Evolutionary conservation across 2,797 vertebrate genomes (phyloP).

Genomic region (Schizopygopsis malacanthus): DNA sequence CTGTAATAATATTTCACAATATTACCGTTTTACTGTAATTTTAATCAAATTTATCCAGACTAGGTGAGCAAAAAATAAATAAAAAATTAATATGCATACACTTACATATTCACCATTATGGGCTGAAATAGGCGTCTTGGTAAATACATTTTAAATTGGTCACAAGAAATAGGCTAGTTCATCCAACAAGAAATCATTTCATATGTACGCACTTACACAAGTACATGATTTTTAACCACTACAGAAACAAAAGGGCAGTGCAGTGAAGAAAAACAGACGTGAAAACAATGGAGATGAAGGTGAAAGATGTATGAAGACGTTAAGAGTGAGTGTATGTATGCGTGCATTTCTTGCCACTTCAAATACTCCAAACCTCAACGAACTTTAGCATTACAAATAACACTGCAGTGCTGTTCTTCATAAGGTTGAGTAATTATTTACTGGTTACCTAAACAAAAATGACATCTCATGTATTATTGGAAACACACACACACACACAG

Average conservation of each 20-base stretch:
- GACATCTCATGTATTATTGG: constrained; percentile 35
- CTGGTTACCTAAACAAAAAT: constrained; percentile 36
- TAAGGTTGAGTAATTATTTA: constrained; percentile 19
- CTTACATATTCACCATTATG: background rate
- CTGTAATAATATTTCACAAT: background rate
- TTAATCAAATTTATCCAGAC: background rate
- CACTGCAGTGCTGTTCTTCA: constrained; percentile 22
- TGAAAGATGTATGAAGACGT: constrained; percentile 6
- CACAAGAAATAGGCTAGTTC: background rate
- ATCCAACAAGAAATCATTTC: background rate
- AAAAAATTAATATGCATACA: background rate
- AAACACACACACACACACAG: constrained; percentile 3
- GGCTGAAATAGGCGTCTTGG: background rate
- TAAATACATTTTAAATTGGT: background rate
- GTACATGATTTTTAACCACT: background rate
- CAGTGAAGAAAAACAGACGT: background rate
- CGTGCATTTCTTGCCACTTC: background rate
- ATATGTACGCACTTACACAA: background rate
- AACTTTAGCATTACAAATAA: constrained; percentile 40
- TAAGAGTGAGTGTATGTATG: background rate
- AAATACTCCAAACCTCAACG: background rate
- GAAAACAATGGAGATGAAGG: constrained; percentile 25
- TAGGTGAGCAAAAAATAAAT: background rate
- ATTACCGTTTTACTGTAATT: background rate
- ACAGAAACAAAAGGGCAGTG: constrained; percentile 14